phyloP scores from a whole-genome alignment of 1,140 invertebrate species.

The Halyomorpha halys region DNA sequence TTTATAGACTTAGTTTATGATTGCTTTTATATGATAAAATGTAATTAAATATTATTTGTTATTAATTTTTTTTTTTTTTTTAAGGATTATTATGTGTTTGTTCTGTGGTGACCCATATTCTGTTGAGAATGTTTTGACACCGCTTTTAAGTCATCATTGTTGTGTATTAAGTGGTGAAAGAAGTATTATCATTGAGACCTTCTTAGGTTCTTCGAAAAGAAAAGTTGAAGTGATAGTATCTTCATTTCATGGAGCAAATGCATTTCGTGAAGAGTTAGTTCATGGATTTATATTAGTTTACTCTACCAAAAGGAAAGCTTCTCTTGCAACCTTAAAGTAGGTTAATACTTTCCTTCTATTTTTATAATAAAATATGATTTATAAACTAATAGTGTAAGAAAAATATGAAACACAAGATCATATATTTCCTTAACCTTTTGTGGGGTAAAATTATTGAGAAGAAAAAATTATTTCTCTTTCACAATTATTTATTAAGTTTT shows the following conservation, averaged over 20 bases:
- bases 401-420: too few relatives aligned
- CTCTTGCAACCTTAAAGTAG: constrained; percentile 83
- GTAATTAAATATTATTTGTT: too few relatives aligned
- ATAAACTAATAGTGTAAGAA: too few relatives aligned
- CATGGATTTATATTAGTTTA: constrained; percentile 95
- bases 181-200: constrained; percentile 82
- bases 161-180: constrained; percentile 77
- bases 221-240: constrained; percentile 88
- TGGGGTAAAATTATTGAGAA: too few relatives aligned
- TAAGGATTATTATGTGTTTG: constrained; percentile 88
- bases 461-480: too few relatives aligned
- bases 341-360: constrained; percentile 31
- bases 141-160: constrained; percentile 75
- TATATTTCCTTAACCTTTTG: too few relatives aligned
- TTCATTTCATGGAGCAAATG: constrained; percentile 88
- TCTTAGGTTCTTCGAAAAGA: constrained; percentile 76
- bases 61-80: constrained; percentile 28
- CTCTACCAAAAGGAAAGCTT: constrained; percentile 89
- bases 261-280: constrained; percentile 82
- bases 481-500: too few relatives aligned
- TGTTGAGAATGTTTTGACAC: constrained; percentile 78
- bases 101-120: constrained; percentile 93
- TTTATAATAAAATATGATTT: too few relatives aligned
- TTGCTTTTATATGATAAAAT: too few relatives aligned
- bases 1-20: too few relatives aligned